Percentiles rank a stretch among this genome's conserved stretches.
Evolutionary conservation across 2,888 invertebrate genomes (phyloP).

Genomic region (Strigamia crassipes): DNA sequence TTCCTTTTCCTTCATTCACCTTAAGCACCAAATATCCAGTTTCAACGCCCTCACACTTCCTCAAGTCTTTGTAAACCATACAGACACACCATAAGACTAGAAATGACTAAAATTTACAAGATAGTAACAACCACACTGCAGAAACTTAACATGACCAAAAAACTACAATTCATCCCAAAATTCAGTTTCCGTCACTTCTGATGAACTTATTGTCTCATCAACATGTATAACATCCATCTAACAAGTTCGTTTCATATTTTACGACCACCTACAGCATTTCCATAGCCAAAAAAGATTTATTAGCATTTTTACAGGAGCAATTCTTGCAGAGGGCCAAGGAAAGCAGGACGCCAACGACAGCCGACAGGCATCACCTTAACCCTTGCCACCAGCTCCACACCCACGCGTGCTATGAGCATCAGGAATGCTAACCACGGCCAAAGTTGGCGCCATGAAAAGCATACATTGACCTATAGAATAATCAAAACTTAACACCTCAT

Average conservation of each 20-base stretch:
- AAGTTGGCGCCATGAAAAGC: not conserved
- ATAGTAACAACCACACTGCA: not conserved
- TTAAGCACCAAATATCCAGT: not conserved
- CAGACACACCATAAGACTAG: not conserved
- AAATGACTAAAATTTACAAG: not conserved
- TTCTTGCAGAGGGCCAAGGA: not conserved
- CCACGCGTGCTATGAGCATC: not conserved
- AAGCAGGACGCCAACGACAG: constrained; percentile 1
- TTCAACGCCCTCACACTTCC: not conserved
- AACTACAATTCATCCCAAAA: too few species aligned
- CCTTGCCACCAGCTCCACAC: not conserved
- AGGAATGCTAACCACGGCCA: not conserved
- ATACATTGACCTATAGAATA: not conserved
- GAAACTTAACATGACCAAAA: not conserved
- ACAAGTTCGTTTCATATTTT: too few species aligned
- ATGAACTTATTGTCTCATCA: too few species aligned
- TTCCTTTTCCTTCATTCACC: not conserved
- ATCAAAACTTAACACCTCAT: not conserved
- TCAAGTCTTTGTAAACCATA: not conserved
- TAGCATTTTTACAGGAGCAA: not conserved
- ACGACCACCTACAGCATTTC: too few species aligned
- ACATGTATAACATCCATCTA: too few species aligned
- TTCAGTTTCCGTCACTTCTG: too few species aligned
- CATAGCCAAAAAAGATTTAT: too few species aligned
- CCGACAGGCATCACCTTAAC: constrained; percentile 22